Evolutionary conservation across 2,113 vertebrate species (phyloP), one percentile per base, ranked within the genome.

Genomic region (Ceuthmochares aereus): DNA sequence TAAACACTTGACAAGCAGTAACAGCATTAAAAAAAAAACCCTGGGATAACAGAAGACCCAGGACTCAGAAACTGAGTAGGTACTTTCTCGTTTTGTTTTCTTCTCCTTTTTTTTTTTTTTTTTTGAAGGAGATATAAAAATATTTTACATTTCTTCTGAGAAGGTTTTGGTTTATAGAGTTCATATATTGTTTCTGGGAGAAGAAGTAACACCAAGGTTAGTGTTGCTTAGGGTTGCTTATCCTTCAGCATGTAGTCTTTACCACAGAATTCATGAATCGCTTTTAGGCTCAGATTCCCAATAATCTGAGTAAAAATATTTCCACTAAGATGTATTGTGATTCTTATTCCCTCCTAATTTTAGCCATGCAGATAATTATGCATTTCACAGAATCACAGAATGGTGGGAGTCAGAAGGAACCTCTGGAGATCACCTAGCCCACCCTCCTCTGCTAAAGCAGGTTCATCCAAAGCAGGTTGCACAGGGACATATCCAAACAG

Each of bases 251-350:
- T 10, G 11, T 56, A 25, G 2, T 56, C 13, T 43, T 64, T 43
- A 84, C 32, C 17, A 32, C 14, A 21, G 36, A 81, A 87, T 62
- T 30, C 0, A 0, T 30, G 15, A 67, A 64, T 19, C 5, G 59
- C 4, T 63, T 29, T 13, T 7, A 16, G 42, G 10, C 36, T 84
- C 27, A 49, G 27, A 54, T 67, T 63, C 29, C 7, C 5, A 90
- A 14, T 20, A 49, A 47, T 36, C 34, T 51, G 17, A 73, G 21
- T 20, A 34, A 68, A 94, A 64, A 4, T 12, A 26, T 29, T 75
- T 88, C n/a, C 23, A 56, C 19, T 63, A 78, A 67, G 23, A 59
- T 36, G 13, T 30, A 26, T 25, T 45, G 7, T 49, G 22, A 51
- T 81, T 89, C 22, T 69, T 66, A 74, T 21, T 59, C 12, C 12